Evolutionary conservation across 2,113 vertebrate genomes (phyloP).

Genomic region (Diglossa brunneiventris): DNA sequence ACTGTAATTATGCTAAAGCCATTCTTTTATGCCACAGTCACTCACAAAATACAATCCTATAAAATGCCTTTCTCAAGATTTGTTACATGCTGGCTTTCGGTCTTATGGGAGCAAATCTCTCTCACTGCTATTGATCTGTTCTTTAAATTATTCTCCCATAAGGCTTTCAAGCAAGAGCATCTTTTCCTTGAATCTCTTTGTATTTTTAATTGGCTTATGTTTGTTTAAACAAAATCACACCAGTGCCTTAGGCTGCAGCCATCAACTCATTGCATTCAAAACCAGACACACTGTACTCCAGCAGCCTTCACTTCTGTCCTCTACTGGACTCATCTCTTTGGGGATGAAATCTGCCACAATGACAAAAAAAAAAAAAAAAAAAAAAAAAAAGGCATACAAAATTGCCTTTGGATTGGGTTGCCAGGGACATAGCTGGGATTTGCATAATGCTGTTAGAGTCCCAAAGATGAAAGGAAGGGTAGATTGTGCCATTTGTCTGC

Average conservation of each 20-base stretch:
- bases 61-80: constrained; percentile 42
- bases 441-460: constrained; percentile 49
- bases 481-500: constrained; percentile 24
- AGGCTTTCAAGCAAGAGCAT: constrained; percentile 60
- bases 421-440: constrained; percentile 48
- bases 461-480: constrained; percentile 52
- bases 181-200: constrained; percentile 68
- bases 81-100: constrained; percentile 57
- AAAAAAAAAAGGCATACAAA: constrained; percentile 22
- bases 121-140: constrained; percentile 63
- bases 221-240: constrained; percentile 72
- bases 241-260: constrained; percentile 45
- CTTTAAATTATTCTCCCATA: constrained; percentile 69
- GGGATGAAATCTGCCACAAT: constrained; percentile 42
- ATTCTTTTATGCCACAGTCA: constrained; percentile 40
- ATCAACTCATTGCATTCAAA: constrained; percentile 28
- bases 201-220: constrained; percentile 73
- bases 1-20: constrained; percentile 46
- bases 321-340: constrained; percentile 45
- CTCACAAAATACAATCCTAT: constrained; percentile 47
- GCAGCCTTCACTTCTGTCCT: constrained; percentile 30
- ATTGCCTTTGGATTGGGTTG: constrained; percentile 47
- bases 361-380: not conserved
- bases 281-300: not conserved
- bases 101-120: constrained; percentile 62